Evolutionary conservation across 2,113 vertebrate genomes (phyloP), one percentile per base, ranked within the genome.

Genomic region (Panthera tigris): DNA sequence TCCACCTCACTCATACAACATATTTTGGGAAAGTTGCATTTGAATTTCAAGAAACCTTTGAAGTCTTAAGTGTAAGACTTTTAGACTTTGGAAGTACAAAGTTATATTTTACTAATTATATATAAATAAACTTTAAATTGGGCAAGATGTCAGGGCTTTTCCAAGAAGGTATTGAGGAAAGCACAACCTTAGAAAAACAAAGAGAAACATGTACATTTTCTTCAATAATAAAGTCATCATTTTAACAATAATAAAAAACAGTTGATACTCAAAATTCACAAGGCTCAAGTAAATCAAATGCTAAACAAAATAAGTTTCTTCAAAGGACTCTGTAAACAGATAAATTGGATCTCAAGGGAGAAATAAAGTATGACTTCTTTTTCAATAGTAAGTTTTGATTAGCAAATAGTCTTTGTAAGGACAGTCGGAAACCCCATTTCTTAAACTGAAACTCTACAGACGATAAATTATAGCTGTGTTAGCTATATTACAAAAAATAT

Each of bases 341-440:
- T 50, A 95, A 94, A 92, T 79, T 94, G 18, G 31, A 79, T 79
- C 48, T 92, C 39, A 41, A 9, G 39, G 50, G 23, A 82, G 41
- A 73, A 92, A 79, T 87, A 96, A 95, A 55, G 76, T 39, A 66
- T 31, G 73, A 86, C 41, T 31, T 78, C 27, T 78, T 78, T 78
- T 78, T 68, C 15, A 81, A 79, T 16, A 52, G 14, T 68, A 78
- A 95, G 8, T 69, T 90, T 83, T 92, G 29, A 71, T 82, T 94
- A 36, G 71, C 86, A 84, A 87, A 65, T 39, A 39, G 36, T 63
- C 45, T 92, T 66, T 89, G 1, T 29, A 39, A 76, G 16, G 13
- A 45, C 4, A 73, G 21, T 74, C 16, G 73, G 65, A 95, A 94
- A 33, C 0, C 0, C 5, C 27, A 14, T 45, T 91, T 83, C 27